Base-by-base conservation (phyloP, 2,113 vertebrate genomes). In the Microcebus griseorufus region DNA sequence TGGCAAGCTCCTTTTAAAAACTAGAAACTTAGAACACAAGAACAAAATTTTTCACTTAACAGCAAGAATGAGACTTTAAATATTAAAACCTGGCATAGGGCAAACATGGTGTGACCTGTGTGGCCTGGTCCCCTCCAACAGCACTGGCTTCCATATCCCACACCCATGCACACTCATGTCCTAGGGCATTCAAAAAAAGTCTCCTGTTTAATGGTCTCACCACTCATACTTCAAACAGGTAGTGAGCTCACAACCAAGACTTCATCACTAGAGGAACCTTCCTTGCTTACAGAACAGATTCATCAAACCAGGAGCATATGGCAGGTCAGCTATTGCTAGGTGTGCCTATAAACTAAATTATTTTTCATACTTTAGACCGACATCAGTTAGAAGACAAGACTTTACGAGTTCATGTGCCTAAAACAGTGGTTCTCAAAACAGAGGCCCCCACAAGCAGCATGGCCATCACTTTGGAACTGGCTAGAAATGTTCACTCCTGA, bases 21-120 rank as follows among this genome's bases (percentile, higher is more conserved):
- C 11, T 11, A n/a, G 4, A 25, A 9, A n/a, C 42, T 29, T 55
- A 13, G 80, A 75, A 42, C 23, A n/a, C 0, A 76, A 80, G 17
- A 48, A 69, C 72, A 1, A 29, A 3, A 48, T 14, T 13, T 75
- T 79, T 37, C 14, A 51, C n/a, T 55, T 48, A 12, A n/a, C 4
- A 29, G 9, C 23, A 82, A 80, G 25, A 25, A 58, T 9, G 32
- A n/a, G 51, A 27, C 34, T 48, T 17, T n/a, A 6, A 17, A 45
- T 20, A 80, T 16, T 45, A 60, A 79, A 9, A 12, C 17, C 10
- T 3, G 55, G 29, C 48, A 6, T 22, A 11, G 39, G 32, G 22
- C 22, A 60, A 25, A 25, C 22, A 45, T 0, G 34, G 37, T 17
- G 16, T 9, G 34, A 17, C 3, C 45, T 3, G 1, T 2, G 2